Base-by-base conservation (phyloP, 2,797 vertebrate species). In the Ciconia nigra region DNA sequence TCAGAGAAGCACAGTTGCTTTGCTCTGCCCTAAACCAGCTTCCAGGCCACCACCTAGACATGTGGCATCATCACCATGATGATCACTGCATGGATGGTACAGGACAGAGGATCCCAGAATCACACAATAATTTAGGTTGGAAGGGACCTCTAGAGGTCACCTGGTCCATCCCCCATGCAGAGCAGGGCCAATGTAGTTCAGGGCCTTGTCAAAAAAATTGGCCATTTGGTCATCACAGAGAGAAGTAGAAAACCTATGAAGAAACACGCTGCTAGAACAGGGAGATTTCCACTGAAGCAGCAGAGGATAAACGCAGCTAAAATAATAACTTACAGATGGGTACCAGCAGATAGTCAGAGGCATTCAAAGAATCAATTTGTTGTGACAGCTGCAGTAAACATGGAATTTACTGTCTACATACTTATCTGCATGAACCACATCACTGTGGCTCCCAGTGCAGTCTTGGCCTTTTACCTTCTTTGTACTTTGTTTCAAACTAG, bases 331-430 rank as follows among this genome's bases (percentile, higher is more conserved):
- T 86, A 33, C 83, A 90, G 62, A 88, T 71, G 80, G 52, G 55
- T 78, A 79, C 35, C 49, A 83, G 39, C 52, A 88, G 41, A 11
- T 1, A 84, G 16, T 47, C 79, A 93, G 54, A 93, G 46, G 46
- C 58, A 67, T 87, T 83, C 77, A 84, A 84, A 93, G 92, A 93
- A 94, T 49, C 80, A 61, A 24, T 66, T 87, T 65, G 33, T 82
- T 83, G 73, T 0, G 0, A 61, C 1, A 5, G 29, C 62, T 69
- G 77, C 86, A 83, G 46, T 78, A 93, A 96, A 88, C 29, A 63
- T 31, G 47, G 76, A 93, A 94, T 93, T 93, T 79, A 76, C 71
- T 90, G 83, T 81, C 87, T 63, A 28, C 52, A 59, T 80, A n/a
- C 42, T 87, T 88, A 83, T 88, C 77, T 89, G 42, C 29, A 72